Conservation (phyloP, 2,888 invertebrate species). For the Hololepta plana region DNA sequence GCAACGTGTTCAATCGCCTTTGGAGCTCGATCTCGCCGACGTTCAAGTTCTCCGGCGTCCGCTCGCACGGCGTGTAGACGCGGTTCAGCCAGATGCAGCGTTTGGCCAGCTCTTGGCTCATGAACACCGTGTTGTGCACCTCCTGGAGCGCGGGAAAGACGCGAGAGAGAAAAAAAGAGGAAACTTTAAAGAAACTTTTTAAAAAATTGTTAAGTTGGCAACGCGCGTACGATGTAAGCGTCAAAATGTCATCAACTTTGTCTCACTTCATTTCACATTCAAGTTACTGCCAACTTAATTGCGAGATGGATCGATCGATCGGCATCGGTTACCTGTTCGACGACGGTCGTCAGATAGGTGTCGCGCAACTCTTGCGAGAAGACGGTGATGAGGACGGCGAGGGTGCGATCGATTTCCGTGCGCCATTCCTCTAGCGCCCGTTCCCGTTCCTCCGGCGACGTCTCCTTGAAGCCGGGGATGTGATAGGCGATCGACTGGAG, state of each 20-base stretch:
- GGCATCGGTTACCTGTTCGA: slow-evolving; percentile 47
- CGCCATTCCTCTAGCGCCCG: slow-evolving; percentile 34
- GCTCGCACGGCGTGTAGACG: slow-evolving; percentile 34
- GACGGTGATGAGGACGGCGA: slow-evolving; percentile 49
- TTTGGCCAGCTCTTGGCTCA: slow-evolving; percentile 61
- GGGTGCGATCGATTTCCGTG: slow-evolving; percentile 39
- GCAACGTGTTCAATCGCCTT: slow-evolving; percentile 48
- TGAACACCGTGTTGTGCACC: slow-evolving; percentile 63
- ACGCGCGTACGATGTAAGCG: too few species aligned
- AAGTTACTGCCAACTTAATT: too few species aligned
- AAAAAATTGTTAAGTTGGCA: too few species aligned
- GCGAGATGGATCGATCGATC: too few species aligned
- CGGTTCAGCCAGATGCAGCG: slow-evolving; percentile 67
- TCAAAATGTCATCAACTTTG: too few species aligned
- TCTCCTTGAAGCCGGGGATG: slow-evolving; percentile 33
- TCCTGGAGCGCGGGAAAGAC: slow-evolving; percentile 31
- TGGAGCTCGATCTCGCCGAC: slow-evolving; percentile 43
- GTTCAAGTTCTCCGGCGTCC: slow-evolving; percentile 34
- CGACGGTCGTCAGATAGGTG: slow-evolving; percentile 63
- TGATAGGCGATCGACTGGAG: slow-evolving; percentile 40
- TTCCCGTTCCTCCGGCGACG: slow-evolving; percentile 28
- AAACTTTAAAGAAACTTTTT: not conserved
- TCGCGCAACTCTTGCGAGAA: slow-evolving; percentile 61
- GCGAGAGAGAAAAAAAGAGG: not conserved
- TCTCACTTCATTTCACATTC: too few species aligned